Evolutionary conservation across 1,140 invertebrate species (phyloP).

Genomic region (Triops longicaudatus): DNA sequence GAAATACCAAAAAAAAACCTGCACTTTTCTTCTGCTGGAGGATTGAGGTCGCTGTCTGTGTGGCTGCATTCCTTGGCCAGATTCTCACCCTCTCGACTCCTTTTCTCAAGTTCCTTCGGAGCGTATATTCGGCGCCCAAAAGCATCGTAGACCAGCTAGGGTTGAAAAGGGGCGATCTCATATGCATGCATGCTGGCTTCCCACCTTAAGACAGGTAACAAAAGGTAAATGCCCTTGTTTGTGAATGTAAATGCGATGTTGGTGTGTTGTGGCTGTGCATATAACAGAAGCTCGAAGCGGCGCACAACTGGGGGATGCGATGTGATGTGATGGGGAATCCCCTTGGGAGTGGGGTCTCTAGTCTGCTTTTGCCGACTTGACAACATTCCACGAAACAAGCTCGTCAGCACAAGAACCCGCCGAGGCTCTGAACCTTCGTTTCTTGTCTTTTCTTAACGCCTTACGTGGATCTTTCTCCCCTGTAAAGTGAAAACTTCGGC

Average conservation of each 20-base stretch:
- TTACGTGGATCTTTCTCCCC: slow-evolving; percentile 5
- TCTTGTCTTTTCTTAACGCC: neutral
- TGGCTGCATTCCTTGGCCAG: slow-evolving; percentile 13
- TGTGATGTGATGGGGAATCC: slow-evolving; percentile 1
- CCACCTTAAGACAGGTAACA: slow-evolving; percentile 3
- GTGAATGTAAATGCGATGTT: slow-evolving; percentile 12
- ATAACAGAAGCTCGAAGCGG: neutral
- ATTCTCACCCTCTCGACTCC: neutral
- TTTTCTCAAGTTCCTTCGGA: neutral
- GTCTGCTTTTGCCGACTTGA: neutral
- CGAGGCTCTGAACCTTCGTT: neutral
- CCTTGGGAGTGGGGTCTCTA: neutral
- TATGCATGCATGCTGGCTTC: neutral
- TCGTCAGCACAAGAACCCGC: neutral
- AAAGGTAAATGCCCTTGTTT: slow-evolving; percentile 15
- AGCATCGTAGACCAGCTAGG: neutral
- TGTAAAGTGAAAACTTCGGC: neutral
- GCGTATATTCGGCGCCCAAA: neutral
- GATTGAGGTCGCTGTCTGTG: slow-evolving; percentile 5
- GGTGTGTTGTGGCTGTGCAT: slow-evolving; percentile 4
- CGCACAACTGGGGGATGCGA: neutral
- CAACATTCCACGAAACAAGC: neutral
- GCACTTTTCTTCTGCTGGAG: neutral
- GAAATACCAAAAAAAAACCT: neutral
- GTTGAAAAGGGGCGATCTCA: neutral